Conservation (phyloP, 2,113 vertebrate genomes). For the Semnopithecus entellus region DNA sequence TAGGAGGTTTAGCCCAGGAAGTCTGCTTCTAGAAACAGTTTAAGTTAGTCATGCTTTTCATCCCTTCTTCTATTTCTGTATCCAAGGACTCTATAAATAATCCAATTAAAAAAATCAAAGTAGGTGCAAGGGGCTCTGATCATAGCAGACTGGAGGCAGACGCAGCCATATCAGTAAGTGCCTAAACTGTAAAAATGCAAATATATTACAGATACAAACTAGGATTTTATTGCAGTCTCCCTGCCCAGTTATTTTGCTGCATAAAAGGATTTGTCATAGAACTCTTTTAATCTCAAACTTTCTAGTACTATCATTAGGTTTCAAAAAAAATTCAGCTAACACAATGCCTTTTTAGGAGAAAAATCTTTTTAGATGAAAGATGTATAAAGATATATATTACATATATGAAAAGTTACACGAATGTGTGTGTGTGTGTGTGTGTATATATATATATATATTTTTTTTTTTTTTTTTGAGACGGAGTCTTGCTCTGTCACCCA, state of each 20-base stretch:
- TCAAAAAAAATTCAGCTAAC: background rate
- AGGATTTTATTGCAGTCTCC: background rate
- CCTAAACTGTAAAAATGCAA: constrained; percentile 3
- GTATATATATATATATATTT: too few relatives aligned
- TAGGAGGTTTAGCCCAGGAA: background rate
- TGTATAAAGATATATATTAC: background rate
- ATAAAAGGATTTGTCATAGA: background rate
- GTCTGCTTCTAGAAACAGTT: background rate
- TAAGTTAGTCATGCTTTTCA: background rate
- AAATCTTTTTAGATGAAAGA: constrained; percentile 6
- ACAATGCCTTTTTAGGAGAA: background rate
- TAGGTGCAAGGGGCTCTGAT: background rate
- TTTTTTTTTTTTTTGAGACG: too few relatives aligned
- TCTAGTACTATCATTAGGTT: background rate
- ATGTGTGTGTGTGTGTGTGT: too few relatives aligned
- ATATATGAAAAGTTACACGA: too few relatives aligned
- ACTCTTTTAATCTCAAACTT: background rate
- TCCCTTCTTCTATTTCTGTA: background rate
- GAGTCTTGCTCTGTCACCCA: too few relatives aligned
- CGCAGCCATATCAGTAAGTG: background rate
- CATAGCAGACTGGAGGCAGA: background rate
- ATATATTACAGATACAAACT: background rate
- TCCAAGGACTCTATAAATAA: background rate
- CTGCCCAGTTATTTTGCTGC: background rate
- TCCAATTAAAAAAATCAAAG: background rate